Evolutionary conservation across 1,140 invertebrate species (phyloP).

Genomic region (Pollicipes pollicipes): DNA sequence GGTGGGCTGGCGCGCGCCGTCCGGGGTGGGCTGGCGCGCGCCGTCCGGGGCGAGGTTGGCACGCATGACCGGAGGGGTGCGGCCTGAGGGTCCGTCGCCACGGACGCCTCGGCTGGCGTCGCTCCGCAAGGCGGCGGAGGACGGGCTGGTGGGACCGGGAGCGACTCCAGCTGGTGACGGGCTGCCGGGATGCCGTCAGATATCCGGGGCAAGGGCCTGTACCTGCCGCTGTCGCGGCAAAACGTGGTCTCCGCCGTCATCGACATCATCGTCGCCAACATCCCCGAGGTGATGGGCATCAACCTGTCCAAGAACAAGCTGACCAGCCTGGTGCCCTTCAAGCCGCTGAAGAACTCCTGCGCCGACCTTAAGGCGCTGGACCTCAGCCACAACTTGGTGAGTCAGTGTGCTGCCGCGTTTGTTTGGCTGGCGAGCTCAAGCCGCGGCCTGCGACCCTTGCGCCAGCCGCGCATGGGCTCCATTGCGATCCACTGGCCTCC

Average conservation of each 20-base stretch:
- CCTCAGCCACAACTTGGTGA: slow-evolving; percentile 63
- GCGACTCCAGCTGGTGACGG: too few species aligned
- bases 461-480: too few species aligned
- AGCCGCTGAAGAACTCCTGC: slow-evolving; percentile 40
- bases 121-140: too few species aligned
- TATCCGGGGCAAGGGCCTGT: slow-evolving; percentile 27
- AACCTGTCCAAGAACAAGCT: slow-evolving; percentile 69
- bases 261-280: slow-evolving; percentile 57
- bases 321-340: slow-evolving; percentile 43
- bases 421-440: slow-evolving; percentile 7
- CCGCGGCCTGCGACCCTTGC: not conserved
- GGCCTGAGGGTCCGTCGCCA: too few species aligned
- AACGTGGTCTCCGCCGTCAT: slow-evolving; percentile 52
- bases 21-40: too few species aligned
- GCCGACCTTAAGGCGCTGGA: slow-evolving; percentile 58
- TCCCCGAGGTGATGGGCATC: slow-evolving; percentile 58
- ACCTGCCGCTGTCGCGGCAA: slow-evolving; percentile 50
- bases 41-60: too few species aligned
- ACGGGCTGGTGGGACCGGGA: too few species aligned
- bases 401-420: slow-evolving; percentile 16
- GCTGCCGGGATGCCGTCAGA: too few species aligned
- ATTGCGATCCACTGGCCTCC: too few species aligned
- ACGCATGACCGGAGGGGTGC: too few species aligned
- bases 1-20: too few species aligned
- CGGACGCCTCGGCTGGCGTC: too few species aligned